phyloP scores from a whole-genome alignment of 2,113 vertebrate genomes.

The Ctenomys sociabilis region DNA sequence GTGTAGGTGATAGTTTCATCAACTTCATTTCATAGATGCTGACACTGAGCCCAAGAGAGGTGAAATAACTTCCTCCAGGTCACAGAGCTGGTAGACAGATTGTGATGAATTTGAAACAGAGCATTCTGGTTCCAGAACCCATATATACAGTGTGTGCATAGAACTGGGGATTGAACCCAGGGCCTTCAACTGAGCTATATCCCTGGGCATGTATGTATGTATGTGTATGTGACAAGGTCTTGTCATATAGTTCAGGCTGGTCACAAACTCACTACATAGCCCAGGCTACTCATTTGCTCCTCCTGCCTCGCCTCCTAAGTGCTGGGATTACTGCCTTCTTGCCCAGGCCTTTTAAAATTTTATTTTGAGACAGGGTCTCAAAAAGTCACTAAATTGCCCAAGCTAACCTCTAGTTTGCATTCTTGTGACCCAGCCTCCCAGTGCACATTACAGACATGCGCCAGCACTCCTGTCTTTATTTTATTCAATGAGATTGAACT shows the following conservation, averaged over 20 bases:
- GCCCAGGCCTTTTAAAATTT: background rate
- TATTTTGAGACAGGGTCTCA: background rate
- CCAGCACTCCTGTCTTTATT: background rate
- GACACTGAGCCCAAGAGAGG: constrained; percentile 36
- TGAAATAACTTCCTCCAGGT: constrained; percentile 8
- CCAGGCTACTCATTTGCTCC: background rate
- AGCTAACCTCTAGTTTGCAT: background rate
- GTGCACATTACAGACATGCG: background rate
- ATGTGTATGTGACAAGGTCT: background rate
- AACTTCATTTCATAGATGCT: constrained; percentile 45
- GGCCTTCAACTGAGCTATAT: background rate
- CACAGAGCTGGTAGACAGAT: constrained; percentile 17
- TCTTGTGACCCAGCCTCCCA: background rate
- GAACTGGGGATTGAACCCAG: background rate
- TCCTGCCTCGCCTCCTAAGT: background rate
- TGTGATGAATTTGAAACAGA: background rate
- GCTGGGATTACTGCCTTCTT: background rate
- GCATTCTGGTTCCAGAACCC: background rate
- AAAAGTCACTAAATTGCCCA: background rate
- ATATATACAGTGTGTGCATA: background rate
- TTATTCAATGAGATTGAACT: background rate
- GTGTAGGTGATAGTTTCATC: background rate
- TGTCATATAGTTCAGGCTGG: background rate
- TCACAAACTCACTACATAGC: background rate
- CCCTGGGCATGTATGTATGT: background rate